Evolutionary conservation across 2,797 vertebrate genomes (phyloP).

Genomic region (Paramormyrops hopkinsi): DNA sequence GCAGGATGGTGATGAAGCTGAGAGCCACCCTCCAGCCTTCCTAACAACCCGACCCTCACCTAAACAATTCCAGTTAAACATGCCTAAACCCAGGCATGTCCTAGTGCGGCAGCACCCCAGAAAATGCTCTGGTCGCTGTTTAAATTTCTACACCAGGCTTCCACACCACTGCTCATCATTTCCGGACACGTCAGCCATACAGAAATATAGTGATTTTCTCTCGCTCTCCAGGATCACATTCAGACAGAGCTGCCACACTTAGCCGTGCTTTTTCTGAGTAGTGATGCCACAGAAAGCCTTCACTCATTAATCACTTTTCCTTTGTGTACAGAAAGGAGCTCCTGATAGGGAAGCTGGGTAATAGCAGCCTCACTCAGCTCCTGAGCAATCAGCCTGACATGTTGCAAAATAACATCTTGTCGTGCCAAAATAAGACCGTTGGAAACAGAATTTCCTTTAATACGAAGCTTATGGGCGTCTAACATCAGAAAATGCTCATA

Average conservation of each 20-base stretch:
- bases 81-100: not conserved
- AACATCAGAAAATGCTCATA: not conserved
- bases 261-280: not conserved
- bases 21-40: not conserved
- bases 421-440: not conserved
- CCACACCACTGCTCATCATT: not conserved
- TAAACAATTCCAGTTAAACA: not conserved
- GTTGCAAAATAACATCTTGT: not conserved
- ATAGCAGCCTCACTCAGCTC: not conserved
- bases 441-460: not conserved
- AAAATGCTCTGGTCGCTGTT: not conserved
- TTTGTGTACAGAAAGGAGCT: not conserved
- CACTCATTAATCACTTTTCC: constrained; percentile 1
- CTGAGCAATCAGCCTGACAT: not conserved
- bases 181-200: not conserved
- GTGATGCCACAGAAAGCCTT: not conserved
- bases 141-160: not conserved
- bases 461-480: not conserved
- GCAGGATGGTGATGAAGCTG: not conserved
- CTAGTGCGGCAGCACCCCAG: not conserved
- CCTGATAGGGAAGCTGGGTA: not conserved
- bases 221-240: not conserved
- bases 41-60: not conserved
- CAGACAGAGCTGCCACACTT: not conserved
- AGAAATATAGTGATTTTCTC: not conserved